These are phyloP conservation scores for Saturnia japonica DNA, from an alignment of 2,888 invertebrate genomes.

Conservation along the genomic window DNA sequence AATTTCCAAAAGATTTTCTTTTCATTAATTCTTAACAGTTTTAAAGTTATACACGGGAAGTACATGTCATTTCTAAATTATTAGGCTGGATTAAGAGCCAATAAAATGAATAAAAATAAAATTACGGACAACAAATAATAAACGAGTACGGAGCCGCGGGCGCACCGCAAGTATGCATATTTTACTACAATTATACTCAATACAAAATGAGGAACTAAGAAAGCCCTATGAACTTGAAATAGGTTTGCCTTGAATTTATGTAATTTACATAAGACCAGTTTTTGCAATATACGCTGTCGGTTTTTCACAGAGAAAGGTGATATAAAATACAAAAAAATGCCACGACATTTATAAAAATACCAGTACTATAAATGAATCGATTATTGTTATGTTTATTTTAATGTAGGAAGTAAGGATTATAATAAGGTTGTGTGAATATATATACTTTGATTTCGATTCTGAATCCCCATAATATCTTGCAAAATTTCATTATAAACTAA, in stretches of 20 bases:
- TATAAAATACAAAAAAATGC: background rate
- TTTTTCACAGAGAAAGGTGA: constrained; percentile 3
- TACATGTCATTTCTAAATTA: too few relatives aligned
- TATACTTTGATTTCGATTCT: too few relatives aligned
- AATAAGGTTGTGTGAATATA: background rate
- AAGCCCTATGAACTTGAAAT: constrained; percentile 4
- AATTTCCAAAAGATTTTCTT: too few relatives aligned
- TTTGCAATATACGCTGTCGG: background rate
- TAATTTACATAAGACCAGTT: background rate
- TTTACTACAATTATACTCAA: background rate
- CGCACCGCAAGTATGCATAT: background rate
- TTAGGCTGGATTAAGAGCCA: too few relatives aligned
- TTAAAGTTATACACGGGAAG: too few relatives aligned
- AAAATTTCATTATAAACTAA: too few relatives aligned
- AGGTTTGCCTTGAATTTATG: background rate
- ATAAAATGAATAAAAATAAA: too few relatives aligned
- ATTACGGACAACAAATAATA: too few relatives aligned
- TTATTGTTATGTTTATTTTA: constrained; percentile 26
- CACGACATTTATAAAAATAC: constrained; percentile 23
- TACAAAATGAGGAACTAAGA: background rate
- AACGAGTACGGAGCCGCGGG: too few relatives aligned
- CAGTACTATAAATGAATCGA: constrained; percentile 17
- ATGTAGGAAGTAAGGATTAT: constrained; percentile 6
- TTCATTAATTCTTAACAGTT: too few relatives aligned
- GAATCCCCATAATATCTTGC: too few relatives aligned